phyloP scores from a whole-genome alignment of 2,888 invertebrate species.

The Tipula lateralis region DNA sequence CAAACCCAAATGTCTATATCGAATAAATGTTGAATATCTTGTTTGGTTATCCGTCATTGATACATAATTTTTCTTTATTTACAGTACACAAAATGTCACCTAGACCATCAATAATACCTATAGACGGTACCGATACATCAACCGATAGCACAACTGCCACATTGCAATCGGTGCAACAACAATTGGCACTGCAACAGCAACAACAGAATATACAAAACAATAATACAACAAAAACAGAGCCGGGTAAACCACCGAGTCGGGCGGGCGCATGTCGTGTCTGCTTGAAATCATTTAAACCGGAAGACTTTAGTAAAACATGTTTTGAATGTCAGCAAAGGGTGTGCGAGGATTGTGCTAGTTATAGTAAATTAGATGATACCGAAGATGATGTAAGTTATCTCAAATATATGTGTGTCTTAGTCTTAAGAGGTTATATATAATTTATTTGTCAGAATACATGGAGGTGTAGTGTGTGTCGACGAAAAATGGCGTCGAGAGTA shows the following conservation, averaged over 20 bases:
- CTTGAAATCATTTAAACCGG: constrained; percentile 81
- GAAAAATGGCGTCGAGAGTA: constrained; percentile 72
- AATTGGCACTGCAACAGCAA: constrained; percentile 57
- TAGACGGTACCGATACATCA: constrained; percentile 47
- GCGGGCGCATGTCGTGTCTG: constrained; percentile 78
- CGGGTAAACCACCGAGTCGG: constrained; percentile 68
- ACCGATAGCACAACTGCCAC: constrained; percentile 49
- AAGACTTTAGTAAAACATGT: constrained; percentile 82
- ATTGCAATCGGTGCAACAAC: constrained; percentile 51
- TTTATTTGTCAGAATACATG: constrained; percentile 60
- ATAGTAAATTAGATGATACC: constrained; percentile 77
- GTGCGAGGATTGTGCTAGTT: constrained; percentile 90
- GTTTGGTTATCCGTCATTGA: not conserved
- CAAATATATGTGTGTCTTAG: not conserved
- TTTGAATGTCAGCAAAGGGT: constrained; percentile 86
- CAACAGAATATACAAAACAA: constrained; percentile 30
- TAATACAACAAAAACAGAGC: constrained; percentile 52
- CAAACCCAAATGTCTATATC: not conserved
- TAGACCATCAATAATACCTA: constrained; percentile 56
- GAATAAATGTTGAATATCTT: not conserved
- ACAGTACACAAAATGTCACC: constrained; percentile 69
- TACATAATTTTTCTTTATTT: constrained; percentile 36
- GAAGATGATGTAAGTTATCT: constrained; percentile 66
- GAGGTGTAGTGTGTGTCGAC: constrained; percentile 85
- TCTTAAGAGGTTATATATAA: not conserved